Percentiles rank a stretch among this genome's conserved stretches.
Conservation (phyloP, 2,797 vertebrate genomes). For the Martes flavigula region DNA sequence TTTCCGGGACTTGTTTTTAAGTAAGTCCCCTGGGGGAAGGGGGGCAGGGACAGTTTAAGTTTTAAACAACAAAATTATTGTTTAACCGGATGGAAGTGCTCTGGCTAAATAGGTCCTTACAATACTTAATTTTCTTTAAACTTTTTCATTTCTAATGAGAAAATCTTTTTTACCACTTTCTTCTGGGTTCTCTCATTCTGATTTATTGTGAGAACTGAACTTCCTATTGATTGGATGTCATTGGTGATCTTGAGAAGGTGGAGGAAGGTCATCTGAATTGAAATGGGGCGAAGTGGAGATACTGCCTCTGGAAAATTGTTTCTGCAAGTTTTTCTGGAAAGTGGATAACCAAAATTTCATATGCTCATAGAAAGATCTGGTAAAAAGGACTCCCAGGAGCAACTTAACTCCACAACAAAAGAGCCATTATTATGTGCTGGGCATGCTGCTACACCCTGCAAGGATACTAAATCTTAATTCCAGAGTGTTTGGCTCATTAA, state of each 20-base stretch:
- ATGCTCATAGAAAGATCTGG: background rate
- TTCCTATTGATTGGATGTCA: background rate
- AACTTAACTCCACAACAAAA: background rate
- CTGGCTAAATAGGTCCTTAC: too few relatives aligned
- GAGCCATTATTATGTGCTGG: background rate
- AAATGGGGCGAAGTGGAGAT: background rate
- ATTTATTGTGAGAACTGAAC: background rate
- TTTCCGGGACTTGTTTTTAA: too few relatives aligned
- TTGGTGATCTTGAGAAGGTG: too few relatives aligned
- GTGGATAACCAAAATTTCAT: background rate
- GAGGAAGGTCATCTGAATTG: background rate
- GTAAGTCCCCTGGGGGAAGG: too few relatives aligned
- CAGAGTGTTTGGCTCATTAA: background rate
- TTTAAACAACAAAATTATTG: too few relatives aligned
- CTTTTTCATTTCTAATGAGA: background rate
- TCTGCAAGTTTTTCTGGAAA: background rate
- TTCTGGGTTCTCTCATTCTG: background rate
- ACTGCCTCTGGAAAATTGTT: background rate
- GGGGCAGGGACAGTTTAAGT: too few relatives aligned
- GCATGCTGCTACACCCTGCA: background rate
- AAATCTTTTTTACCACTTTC: background rate
- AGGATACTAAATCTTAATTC: background rate
- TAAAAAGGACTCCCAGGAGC: background rate
- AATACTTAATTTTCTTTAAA: background rate
- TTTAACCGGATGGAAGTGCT: too few relatives aligned